These are phyloP conservation scores for Periophthalmus magnuspinnatus DNA, from an alignment of 2,797 vertebrate genomes.

Conservation along the genomic window DNA sequence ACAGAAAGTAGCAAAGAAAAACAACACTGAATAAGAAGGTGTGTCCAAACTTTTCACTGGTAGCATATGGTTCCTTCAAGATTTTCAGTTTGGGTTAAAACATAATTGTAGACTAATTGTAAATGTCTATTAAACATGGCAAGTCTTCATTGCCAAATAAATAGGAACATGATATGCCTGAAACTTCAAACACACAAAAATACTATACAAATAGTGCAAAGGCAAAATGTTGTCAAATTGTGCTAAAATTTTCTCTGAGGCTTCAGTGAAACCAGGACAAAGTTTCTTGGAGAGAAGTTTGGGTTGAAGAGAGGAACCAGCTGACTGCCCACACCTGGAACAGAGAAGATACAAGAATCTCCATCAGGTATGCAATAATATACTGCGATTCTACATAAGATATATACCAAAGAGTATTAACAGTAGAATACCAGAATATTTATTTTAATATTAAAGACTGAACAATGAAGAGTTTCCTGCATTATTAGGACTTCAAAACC, in stretches of 20 bases:
- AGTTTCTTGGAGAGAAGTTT: conserved; percentile 86
- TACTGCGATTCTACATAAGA: too few relatives aligned
- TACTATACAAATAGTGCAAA: background rate
- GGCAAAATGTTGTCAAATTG: background rate
- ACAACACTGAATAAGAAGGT: too few relatives aligned
- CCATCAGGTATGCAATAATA: background rate
- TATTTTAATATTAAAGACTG: too few relatives aligned
- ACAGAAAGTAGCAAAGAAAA: too few relatives aligned
- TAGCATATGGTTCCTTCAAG: background rate
- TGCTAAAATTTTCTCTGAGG: background rate
- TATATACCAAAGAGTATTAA: too few relatives aligned
- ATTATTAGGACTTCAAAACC: too few relatives aligned
- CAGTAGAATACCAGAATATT: too few relatives aligned
- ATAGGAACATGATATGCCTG: background rate
- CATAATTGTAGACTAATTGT: background rate
- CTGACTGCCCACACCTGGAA: conserved; percentile 82
- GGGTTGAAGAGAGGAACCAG: conserved; percentile 90
- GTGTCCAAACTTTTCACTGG: too few relatives aligned
- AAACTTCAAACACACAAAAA: background rate
- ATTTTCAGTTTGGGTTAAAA: background rate
- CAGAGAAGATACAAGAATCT: background rate
- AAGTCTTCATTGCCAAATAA: background rate
- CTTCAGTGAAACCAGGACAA: conserved; percentile 88
- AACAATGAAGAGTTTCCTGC: too few relatives aligned
- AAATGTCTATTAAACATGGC: background rate